Conservation (phyloP, 2,888 invertebrate species). For the Stenodera caucasica region DNA sequence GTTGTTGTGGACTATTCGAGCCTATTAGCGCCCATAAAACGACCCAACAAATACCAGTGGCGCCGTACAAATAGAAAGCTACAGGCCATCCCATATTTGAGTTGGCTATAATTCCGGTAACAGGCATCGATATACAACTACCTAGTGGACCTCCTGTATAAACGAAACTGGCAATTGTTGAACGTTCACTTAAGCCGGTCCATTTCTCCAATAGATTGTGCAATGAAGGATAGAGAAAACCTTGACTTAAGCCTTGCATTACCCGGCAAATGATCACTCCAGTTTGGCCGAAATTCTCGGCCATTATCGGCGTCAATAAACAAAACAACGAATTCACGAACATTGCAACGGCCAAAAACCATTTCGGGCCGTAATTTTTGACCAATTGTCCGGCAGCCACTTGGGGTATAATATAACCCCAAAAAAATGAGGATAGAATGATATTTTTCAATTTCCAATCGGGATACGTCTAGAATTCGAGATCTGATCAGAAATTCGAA, state of each 20-base stretch:
- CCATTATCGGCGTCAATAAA: conserved; percentile 66
- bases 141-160: conserved; percentile 69
- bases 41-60: too few relatives aligned
- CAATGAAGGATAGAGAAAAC: conserved; percentile 68
- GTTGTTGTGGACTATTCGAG: conserved; percentile 65
- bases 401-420: conserved; percentile 74
- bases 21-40: conserved; percentile 65
- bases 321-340: conserved; percentile 65
- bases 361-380: conserved; percentile 70
- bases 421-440: conserved; percentile 74
- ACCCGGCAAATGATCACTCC: conserved; percentile 66
- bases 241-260: conserved; percentile 72
- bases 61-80: conserved; percentile 76
- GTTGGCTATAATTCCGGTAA: conserved; percentile 73
- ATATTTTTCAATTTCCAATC: conserved; percentile 39
- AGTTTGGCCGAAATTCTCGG: conserved; percentile 63
- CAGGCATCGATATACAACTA: conserved; percentile 70
- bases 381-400: conserved; percentile 70
- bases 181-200: conserved; percentile 71
- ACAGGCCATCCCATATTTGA: conserved; percentile 76
- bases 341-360: conserved; percentile 62
- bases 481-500: too few relatives aligned
- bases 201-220: conserved; percentile 76
- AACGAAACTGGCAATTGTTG: conserved; percentile 66
- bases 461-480: too few relatives aligned